These are phyloP conservation scores for Augiades crinisus DNA, from an alignment of 2,888 invertebrate genomes.

Conservation along the genomic window DNA sequence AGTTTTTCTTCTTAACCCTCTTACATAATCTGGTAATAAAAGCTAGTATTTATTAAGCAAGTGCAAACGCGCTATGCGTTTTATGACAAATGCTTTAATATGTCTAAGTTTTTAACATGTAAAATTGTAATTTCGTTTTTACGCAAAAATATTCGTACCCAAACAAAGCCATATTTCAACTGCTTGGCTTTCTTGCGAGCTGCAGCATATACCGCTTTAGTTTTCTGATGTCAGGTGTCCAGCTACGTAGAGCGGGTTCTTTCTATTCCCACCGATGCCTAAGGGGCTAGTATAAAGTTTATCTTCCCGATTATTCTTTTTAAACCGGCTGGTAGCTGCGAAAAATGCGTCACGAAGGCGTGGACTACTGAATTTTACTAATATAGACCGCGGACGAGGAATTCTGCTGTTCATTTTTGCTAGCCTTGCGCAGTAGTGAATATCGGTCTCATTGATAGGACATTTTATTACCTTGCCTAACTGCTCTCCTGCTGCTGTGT, in stretches of 20 bases:
- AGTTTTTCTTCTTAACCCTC: constrained; percentile 1
- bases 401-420: constrained; percentile 3
- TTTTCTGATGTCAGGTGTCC: background rate
- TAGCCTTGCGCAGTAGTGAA: constrained; percentile 6
- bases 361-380: constrained; percentile 8
- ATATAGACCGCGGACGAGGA: constrained; percentile 6
- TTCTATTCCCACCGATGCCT: background rate
- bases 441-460: no score
- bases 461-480: background rate
- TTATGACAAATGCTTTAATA: background rate
- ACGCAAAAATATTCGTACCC: constrained; percentile 7
- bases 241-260: background rate
- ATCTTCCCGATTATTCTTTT: constrained; percentile 3
- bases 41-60: background rate
- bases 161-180: constrained; percentile 1
- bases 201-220: background rate
- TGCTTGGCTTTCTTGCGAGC: constrained; percentile 4
- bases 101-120: background rate
- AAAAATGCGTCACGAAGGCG: constrained; percentile 1
- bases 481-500: no score
- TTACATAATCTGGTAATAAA: constrained; percentile 23
- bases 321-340: constrained; percentile 5
- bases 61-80: background rate
- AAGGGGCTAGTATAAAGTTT: constrained; percentile 1
- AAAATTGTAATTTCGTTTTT: constrained; percentile 2